Evolutionary conservation across 2,888 invertebrate species (phyloP), one percentile per base, ranked within the genome.

Genomic region (Drosophila melanosoma): DNA sequence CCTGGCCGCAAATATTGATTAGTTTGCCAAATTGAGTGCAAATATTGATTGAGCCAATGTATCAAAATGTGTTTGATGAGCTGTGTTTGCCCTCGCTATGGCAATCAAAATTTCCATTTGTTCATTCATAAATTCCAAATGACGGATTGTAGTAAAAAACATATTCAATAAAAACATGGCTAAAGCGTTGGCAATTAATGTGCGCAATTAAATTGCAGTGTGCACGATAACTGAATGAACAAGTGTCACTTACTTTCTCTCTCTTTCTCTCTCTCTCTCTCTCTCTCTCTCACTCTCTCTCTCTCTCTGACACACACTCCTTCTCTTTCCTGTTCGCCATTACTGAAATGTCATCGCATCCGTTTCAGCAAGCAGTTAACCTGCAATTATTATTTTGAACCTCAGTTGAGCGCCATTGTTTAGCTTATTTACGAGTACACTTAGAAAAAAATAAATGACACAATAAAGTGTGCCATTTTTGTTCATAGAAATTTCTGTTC

Each of bases 121-220:
- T 82, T 81, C 81, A 87, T 84, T 86, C 71, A 84, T 66, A 72
- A 75, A 81, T 38, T 29, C 33, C 10, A 26, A 42, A 29, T 32
- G 33, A 35, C 29, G n/a, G 26, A n/a, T 32, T 8, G 40, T 53
- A 58, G 3, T 5, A 36, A 40, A 26, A 26, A 26, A 26, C 1
- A 40, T 38, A 76, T 62, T 69, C 58, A 53, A 60, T 61, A 52
- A 26, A 29, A 58, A 56, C 57, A 56, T 69, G 60, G 23, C 54
- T 57, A 66, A 69, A 81, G 52, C 45, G 73, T 38, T 38, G 65
- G 69, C 74, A 83, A 86, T 90, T 89, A 89, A 90, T 84, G 74
- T 69, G 77, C 69, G 65, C 82, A 83, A 84, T 91, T 87, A 82
- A 87, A 89, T 81, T 79, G 81, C 83, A 88, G 77, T 83, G 74